These are phyloP conservation scores for Tribolium castaneum DNA, from an alignment of 1,140 invertebrate genomes.

Conservation along the genomic window DNA sequence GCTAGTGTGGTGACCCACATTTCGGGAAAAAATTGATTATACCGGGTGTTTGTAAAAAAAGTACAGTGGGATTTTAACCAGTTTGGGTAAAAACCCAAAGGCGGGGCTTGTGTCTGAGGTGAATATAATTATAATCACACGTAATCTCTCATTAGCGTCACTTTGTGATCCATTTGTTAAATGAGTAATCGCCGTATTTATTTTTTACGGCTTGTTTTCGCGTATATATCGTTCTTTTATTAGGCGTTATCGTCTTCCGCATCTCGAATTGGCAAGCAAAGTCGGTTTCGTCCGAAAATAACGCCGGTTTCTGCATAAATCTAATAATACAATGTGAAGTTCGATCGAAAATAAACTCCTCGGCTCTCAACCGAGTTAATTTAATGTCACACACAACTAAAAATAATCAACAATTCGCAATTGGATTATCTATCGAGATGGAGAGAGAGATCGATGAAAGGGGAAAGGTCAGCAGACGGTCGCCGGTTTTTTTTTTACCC, in stretches of 20 bases:
- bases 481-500: not conserved
- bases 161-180: no score
- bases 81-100: no score
- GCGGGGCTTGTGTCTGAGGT: no score
- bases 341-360: conserved; percentile 1
- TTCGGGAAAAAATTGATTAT: no score
- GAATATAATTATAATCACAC: no score
- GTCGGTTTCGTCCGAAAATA: not conserved
- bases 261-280: not conserved
- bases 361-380: not conserved
- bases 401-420: not conserved
- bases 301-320: not conserved
- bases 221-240: no score
- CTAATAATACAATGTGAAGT: conserved; percentile 14
- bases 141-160: no score
- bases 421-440: not conserved
- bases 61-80: no score
- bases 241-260: not conserved
- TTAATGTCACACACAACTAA: conserved; percentile 4
- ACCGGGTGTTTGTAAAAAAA: no score
- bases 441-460: not conserved
- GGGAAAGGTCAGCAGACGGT: conserved; percentile 14
- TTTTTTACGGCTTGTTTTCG: no score
- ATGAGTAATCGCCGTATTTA: no score
- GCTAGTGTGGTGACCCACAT: no score